Base-by-base conservation (phyloP, 2,797 vertebrate genomes). In the Chaetophractus vellerosus region DNA sequence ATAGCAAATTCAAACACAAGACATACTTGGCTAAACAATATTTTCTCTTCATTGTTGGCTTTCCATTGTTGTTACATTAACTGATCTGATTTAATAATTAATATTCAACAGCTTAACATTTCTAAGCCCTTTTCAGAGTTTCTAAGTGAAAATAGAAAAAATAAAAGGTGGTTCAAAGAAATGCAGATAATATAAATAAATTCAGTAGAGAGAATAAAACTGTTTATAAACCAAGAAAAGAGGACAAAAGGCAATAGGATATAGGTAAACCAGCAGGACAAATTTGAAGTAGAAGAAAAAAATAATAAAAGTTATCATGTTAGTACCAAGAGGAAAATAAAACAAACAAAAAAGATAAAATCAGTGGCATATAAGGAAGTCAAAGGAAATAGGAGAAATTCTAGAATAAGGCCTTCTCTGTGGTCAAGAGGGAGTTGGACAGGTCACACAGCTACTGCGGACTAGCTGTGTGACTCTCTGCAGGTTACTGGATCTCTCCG, bases 71-170 rank as follows among this genome's bases (percentile, higher is more conserved):
- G 85, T 97, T 93, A 87, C 94, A 97, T 96, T 95, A 96, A 11
- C 9, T 95, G 69, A 97, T 93, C 85, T 96, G 95, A 97, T 87
- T 97, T 96, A 82, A 83, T 93, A 97, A 96, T 90, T 78, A 82
- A 81, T 93, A 94, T 76, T 79, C 28, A 92, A 14, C 41, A 69
- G 71, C 75, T 96, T 93, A 80, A 93, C 87, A 75, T 66, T 23
- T 82, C 78, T 80, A 71, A 86, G 76, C 31, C 21, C 36, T 59
- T 91, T 96, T 93, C 18, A 50, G 87, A 96, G 7, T 38, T 6
- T 26, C 66, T 10, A 38, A 63, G 26, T 88, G 50, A 48, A 93
- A 72, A 63, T 0, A 69, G 48, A 85, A 72, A 92, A 52, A 80
- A 14, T 57, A 68, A 66, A 18, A 88, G 10, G 45, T 83, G 21